Evolutionary conservation across 2,113 vertebrate genomes (phyloP), one percentile per base, ranked within the genome.

Genomic region (Daphoenositta chrysoptera): DNA sequence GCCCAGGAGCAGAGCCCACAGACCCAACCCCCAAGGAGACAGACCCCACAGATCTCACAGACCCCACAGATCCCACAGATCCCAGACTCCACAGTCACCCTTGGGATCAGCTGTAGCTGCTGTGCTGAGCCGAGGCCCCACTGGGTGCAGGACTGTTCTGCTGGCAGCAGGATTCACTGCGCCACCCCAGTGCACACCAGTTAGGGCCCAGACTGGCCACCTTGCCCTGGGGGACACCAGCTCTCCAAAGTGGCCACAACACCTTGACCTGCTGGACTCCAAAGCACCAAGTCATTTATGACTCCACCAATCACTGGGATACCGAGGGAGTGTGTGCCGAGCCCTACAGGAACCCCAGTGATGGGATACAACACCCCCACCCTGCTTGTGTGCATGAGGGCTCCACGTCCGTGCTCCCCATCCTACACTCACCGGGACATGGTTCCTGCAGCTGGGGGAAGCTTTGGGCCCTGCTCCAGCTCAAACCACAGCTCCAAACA

Each of bases 381-480:
- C 30, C 39, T 90, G 37, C 57, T 76, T 76, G 26, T 24, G 11
- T 7, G 56, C n/a, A 12, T 8, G 61, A 71, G 28, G 39, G 11
- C 10, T 79, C 31, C 24, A 4, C 15, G 63, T 10, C 42, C 21
- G 4, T 10, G 24, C 5, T 84, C n/a, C 39, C 39, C 10, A 1
- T 42, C 68, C 63, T 22, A 23, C 21, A 7, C 6, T 50, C 54
- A 65, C 4, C 6, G 40, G 20, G 2, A 0, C 28, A 3, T 1
- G 5, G 1, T 11, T 70, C 39, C 57, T 69, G 90, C 23, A 56
- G 44, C 60, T 71, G 54, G 10, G 7, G 14, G 23, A 70, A 88
- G 35, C 37, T 80, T 85, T 57, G 79, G 6, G 3, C 70, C 6
- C 3, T 1, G 15, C 66, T 89, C 33, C 83, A 70, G 69, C 60